These are phyloP conservation scores for Morone saxatilis DNA, from an alignment of 2,113 vertebrate species.

Conservation along the genomic window DNA sequence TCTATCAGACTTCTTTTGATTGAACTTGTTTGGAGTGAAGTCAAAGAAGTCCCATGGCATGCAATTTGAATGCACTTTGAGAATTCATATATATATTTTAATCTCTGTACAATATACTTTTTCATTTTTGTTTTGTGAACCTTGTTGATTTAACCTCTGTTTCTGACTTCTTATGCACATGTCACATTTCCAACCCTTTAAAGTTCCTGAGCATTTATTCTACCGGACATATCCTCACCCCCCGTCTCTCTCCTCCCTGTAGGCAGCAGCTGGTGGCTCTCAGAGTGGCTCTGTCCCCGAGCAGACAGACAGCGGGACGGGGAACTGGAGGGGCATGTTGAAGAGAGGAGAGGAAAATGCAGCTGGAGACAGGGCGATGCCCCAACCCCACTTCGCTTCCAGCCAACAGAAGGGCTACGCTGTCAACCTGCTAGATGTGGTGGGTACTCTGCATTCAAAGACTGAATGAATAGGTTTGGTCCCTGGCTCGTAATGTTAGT, in stretches of 20 bases:
- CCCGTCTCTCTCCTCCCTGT: neutral
- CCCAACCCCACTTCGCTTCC: conserved; percentile 73
- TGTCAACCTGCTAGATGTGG: conserved; percentile 97
- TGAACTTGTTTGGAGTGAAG: conserved; percentile 24
- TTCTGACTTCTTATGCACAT: neutral
- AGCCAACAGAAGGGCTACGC: conserved; percentile 94
- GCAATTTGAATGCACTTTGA: neutral
- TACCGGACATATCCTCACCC: neutral
- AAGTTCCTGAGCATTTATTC: neutral
- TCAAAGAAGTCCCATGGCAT: conserved; percentile 31
- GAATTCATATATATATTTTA: no score
- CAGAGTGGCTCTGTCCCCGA: conserved; percentile 80
- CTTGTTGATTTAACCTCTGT: neutral
- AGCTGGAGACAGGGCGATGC: conserved; percentile 84
- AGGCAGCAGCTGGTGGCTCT: conserved; percentile 70
- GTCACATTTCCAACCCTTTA: neutral
- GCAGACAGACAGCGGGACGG: conserved; percentile 87
- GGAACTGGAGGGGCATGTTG: conserved; percentile 96
- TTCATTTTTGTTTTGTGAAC: neutral
- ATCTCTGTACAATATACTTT: neutral
- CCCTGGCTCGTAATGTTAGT: neutral
- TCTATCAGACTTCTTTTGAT: neutral
- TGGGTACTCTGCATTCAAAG: conserved; percentile 64
- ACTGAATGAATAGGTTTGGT: neutral
- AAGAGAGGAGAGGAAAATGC: conserved; percentile 90